These are phyloP conservation scores for Osmoderma eremita DNA, from an alignment of 2,888 invertebrate genomes.

Conservation along the genomic window DNA sequence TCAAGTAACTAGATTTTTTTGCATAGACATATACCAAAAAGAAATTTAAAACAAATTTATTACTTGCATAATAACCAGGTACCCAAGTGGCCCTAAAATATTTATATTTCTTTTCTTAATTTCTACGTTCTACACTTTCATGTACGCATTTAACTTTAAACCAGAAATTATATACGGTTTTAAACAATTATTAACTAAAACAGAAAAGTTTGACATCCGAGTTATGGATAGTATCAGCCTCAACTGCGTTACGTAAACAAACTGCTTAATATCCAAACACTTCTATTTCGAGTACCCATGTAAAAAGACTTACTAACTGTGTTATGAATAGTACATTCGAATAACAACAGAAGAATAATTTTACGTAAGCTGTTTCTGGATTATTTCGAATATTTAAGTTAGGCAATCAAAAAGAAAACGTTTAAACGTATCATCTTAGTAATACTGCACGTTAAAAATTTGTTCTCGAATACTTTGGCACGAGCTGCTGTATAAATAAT, in stretches of 20 bases:
- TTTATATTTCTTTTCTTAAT: neutral
- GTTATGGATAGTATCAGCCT: neutral
- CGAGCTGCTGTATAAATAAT: conserved; percentile 23
- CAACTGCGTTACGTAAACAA: conserved; percentile 4
- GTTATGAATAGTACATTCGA: conserved; percentile 1
- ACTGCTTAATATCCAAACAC: conserved; percentile 6
- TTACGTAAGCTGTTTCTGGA: neutral
- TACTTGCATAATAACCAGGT: no score
- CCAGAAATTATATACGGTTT: neutral
- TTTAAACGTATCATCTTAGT: no score
- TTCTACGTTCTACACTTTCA: neutral
- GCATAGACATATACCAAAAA: no score
- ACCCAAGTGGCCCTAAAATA: no score
- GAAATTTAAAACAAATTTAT: no score
- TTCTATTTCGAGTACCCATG: neutral
- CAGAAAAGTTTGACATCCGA: neutral
- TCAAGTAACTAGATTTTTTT: no score
- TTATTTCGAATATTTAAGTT: neutral
- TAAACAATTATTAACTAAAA: neutral
- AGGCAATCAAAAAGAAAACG: no score
- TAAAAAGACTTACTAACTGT: neutral
- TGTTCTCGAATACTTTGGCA: conserved; percentile 24
- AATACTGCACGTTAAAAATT: neutral
- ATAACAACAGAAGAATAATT: neutral
- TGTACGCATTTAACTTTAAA: neutral